phyloP scores from a whole-genome alignment of 2,888 invertebrate species.

The Acleris literana region DNA sequence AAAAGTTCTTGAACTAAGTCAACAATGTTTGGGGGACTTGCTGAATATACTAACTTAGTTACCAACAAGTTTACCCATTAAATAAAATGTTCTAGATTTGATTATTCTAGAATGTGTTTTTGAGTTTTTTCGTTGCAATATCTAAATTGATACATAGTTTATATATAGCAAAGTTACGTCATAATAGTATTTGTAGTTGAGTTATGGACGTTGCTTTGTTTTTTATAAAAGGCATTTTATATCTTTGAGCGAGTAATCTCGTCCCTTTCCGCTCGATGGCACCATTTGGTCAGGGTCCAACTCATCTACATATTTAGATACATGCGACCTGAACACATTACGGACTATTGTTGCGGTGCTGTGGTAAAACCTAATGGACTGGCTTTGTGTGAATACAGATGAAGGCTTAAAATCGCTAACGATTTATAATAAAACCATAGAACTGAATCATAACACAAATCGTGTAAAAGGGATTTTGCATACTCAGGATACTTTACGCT shows the following conservation, averaged over 20 bases:
- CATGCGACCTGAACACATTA: constrained; percentile 32
- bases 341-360: constrained; percentile 24
- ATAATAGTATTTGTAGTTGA: too few species aligned
- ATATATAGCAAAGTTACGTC: too few species aligned
- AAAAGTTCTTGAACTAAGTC: background rate
- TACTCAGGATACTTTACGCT: constrained; percentile 11
- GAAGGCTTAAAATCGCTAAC: constrained; percentile 12
- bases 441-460: background rate
- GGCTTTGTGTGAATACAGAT: constrained; percentile 26
- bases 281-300: constrained; percentile 28
- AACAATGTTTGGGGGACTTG: background rate
- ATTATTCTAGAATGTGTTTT: too few species aligned
- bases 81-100: too few species aligned
- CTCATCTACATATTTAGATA: constrained; percentile 37
- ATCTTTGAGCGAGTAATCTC: constrained; percentile 19
- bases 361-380: constrained; percentile 24
- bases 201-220: background rate
- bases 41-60: background rate
- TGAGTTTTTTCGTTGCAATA: too few species aligned
- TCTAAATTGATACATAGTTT: too few species aligned
- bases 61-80: too few species aligned
- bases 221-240: constrained; percentile 16
- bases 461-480: constrained; percentile 10
- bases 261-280: constrained; percentile 21
- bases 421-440: constrained; percentile 18